Evolutionary conservation across 2,888 invertebrate species (phyloP).

Genomic region (Acanthosepion pharaonis): DNA sequence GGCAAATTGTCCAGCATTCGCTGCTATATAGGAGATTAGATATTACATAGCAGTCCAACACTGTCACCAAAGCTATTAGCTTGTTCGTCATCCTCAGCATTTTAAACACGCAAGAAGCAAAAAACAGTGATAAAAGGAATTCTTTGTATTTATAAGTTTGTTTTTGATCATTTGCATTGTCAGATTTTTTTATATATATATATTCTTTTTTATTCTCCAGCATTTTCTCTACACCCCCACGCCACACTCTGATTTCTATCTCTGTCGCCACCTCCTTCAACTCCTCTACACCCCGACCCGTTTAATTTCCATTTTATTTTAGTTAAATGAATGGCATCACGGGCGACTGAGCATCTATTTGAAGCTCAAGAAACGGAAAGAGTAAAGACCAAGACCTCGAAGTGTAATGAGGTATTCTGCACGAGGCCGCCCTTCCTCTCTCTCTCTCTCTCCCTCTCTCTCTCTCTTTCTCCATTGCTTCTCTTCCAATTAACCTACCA

Average conservation of each 20-base stretch:
- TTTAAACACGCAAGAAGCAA: not conserved
- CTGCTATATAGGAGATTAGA: no score
- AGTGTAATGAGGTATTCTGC: not conserved
- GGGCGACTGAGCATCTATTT: not conserved
- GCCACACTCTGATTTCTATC: not conserved
- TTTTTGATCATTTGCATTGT: not conserved
- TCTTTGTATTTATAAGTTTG: not conserved
- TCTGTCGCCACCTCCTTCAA: not conserved
- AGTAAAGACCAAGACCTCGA: not conserved
- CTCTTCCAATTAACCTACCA: not conserved
- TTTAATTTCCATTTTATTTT: constrained; percentile 33
- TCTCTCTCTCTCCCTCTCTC: not conserved
- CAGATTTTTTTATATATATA: not conserved
- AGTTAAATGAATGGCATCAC: constrained; percentile 14
- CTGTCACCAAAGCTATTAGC: not conserved
- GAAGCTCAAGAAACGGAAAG: not conserved
- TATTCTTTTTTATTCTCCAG: not conserved
- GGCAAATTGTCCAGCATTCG: no score
- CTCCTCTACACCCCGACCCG: not conserved
- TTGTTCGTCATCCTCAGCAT: not conserved
- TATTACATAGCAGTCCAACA: not conserved
- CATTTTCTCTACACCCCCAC: not conserved
- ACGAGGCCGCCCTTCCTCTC: not conserved
- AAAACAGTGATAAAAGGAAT: not conserved
- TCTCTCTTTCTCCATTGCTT: not conserved